Evolutionary conservation across 1,140 invertebrate genomes (phyloP), one percentile per base, ranked within the genome.

Genomic region (Coelopa frigida): DNA sequence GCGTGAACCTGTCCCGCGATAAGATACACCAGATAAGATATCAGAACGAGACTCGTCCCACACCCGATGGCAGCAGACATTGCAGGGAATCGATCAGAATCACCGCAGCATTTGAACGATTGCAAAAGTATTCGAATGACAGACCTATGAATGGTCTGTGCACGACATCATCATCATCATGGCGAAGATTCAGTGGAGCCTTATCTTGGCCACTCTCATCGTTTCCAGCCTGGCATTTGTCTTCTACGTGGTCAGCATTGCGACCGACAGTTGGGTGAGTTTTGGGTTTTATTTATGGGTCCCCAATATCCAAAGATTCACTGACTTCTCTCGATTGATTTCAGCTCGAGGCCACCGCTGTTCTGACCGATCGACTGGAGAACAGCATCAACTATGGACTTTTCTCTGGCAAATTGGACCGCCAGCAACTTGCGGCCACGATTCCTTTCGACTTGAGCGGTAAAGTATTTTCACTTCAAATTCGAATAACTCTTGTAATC

Each of bases 231-330:
- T 14, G 14, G 41, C 41, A 21, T 29, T 18, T 12, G 17, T 32
- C 10, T 32, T 18, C 7, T 18, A 14, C 17, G 23, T 43, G 2
- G n/a, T 43, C 1, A 14, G 27, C 11, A 21, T 43, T 1, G 18
- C 7, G 5, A 43, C 24, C 6, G 41, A 43, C 7, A 26, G 33
- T 43, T 43, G 41, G 41, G 41, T 43, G 33, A 21, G 27, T 27
- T 15, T 22, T 5, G 15, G 6, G 12, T 14, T 11, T 10, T 10
- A 20, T n/a, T 22, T 15, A 36, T 36, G 8, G 7, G 3, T 21
- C 15, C 4, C 4, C 10, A 31, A 18, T 5, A 27, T n/a, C n/a
- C n/a, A 29, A 17, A 1, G 20, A 8, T 26, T 18, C 7, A 20
- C 12, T 29, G 10, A 29, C 5, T 17, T 27, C 20, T 17, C 1